Evolutionary conservation across 2,888 invertebrate species (phyloP).

Genomic region (Iselma pallidipennis): DNA sequence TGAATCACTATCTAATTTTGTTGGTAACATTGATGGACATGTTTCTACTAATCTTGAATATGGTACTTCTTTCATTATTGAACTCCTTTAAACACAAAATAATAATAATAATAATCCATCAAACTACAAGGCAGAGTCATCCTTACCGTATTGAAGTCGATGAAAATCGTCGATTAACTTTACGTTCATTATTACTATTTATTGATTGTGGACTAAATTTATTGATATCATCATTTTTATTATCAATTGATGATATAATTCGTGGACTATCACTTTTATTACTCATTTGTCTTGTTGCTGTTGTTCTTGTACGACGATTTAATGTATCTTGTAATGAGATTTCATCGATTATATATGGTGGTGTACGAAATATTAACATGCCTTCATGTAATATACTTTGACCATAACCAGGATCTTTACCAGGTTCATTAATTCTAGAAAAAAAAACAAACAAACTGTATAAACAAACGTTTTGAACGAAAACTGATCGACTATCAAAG

Average conservation of each 20-base stretch:
- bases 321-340: slow-evolving; percentile 72
- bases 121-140: slow-evolving; percentile 11
- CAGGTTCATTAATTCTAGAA: slow-evolving; percentile 70
- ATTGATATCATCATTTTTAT: slow-evolving; percentile 32
- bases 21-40: slow-evolving; percentile 57
- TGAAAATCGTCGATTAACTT: slow-evolving; percentile 63
- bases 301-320: slow-evolving; percentile 14
- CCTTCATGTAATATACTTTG: slow-evolving; percentile 90
- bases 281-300: background rate
- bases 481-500: no score
- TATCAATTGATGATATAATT: slow-evolving; percentile 35
- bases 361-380: slow-evolving; percentile 87
- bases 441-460: slow-evolving; percentile 15
- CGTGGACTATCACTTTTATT: slow-evolving; percentile 39
- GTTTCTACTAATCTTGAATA: slow-evolving; percentile 78
- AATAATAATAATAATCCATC: slow-evolving; percentile 23
- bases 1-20: slow-evolving; percentile 73
- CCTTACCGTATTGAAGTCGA: slow-evolving; percentile 63
- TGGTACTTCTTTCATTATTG: slow-evolving; percentile 66
- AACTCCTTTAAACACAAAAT: slow-evolving; percentile 42
- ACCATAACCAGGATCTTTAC: slow-evolving; percentile 88
- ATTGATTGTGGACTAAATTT: slow-evolving; percentile 52
- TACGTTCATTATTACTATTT: slow-evolving; percentile 46
- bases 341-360: slow-evolving; percentile 80
- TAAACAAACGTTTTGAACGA: slow-evolving; percentile 6